These are phyloP conservation scores for Archips crataeganus DNA, from an alignment of 2,888 invertebrate species.

Conservation along the genomic window DNA sequence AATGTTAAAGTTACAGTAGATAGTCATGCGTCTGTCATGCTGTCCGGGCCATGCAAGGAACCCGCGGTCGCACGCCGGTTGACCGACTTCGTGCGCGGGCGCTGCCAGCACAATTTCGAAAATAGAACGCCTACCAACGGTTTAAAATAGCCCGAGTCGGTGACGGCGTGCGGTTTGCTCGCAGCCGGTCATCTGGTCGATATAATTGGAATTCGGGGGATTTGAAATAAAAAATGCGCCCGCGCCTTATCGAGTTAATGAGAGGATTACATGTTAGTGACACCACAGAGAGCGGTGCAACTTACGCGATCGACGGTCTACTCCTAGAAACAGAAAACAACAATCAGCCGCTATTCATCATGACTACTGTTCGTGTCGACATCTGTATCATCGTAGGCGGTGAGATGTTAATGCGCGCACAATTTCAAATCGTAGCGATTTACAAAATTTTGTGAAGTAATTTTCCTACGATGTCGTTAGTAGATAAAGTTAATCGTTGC, in stretches of 20 bases:
- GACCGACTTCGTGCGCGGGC: constrained; percentile 81
- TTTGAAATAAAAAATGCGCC: constrained; percentile 64
- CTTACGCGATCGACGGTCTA: constrained; percentile 87
- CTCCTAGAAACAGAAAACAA: constrained; percentile 87
- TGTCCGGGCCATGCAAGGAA: constrained; percentile 64
- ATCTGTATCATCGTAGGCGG: constrained; percentile 54
- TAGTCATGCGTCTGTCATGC: constrained; percentile 73
- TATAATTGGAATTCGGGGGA: constrained; percentile 59
- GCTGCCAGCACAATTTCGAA: constrained; percentile 69
- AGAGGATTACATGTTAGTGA: constrained; percentile 79
- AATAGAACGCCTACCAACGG: constrained; percentile 77
- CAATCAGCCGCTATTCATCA: constrained; percentile 78
- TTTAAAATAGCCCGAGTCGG: constrained; percentile 70
- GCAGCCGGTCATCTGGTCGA: constrained; percentile 65
- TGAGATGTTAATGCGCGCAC: constrained; percentile 63
- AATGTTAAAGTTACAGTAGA: constrained; percentile 50
- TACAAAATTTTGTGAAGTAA: constrained; percentile 24
- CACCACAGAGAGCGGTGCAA: constrained; percentile 85
- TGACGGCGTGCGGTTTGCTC: constrained; percentile 60
- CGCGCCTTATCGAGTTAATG: constrained; percentile 76
- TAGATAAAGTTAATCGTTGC: constrained; percentile 56
- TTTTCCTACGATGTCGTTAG: constrained; percentile 43
- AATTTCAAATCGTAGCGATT: constrained; percentile 21
- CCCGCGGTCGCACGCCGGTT: constrained; percentile 64
- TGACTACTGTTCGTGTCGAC: constrained; percentile 33